Base-by-base conservation (phyloP, 1,140 invertebrate species). In the Drosophila pseudoobscura region DNA sequence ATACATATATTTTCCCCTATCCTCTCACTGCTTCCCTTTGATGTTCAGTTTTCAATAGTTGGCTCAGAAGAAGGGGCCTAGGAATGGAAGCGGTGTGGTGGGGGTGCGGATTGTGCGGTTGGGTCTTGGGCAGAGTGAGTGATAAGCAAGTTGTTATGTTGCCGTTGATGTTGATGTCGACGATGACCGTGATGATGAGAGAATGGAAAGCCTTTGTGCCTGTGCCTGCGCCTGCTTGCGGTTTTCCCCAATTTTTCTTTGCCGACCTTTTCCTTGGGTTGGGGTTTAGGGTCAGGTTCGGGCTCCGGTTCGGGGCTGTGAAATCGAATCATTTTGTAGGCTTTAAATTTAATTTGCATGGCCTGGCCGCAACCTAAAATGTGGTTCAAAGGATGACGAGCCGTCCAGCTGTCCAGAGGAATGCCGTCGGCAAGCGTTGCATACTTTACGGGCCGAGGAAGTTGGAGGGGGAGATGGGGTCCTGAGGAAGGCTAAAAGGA, bases 311-410 rank as follows among this genome's bases (percentile, higher is more conserved):
- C 13, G 15, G 53, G 29, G 53, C 55, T 49, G 45, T 76, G 49
- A 76, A 84, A 80, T 77, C 80, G 82, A 77, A 87, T 87, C 80
- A 80, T 87, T 80, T 77, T 73, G 73, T 62, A 58, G 73, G 68
- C 77, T 78, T 85, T 80, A 80, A 60, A 85, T 85, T 85, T 87
- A 85, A 85, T 85, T 85, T 85, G 82, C 82, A 80, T 87, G 82
- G 68, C 75, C 76, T 44, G 22, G 47, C 43, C 66, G 58, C 59
- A 9, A 26, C 44, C 56, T 39, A 39, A 13, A 39, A 39, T 35
- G 53, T 44, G 35, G 56, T 68, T 54, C 54, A 75, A 66, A 54
- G 51, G 43, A 24, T 39, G 35, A 39, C 35, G 35, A 39, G 4
- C 11, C 11, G 11, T 26, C 24, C 24, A 26, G 31, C 31, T 26